Evolutionary conservation across 1,140 invertebrate species (phyloP).

Genomic region (Drosophila sproati): DNA sequence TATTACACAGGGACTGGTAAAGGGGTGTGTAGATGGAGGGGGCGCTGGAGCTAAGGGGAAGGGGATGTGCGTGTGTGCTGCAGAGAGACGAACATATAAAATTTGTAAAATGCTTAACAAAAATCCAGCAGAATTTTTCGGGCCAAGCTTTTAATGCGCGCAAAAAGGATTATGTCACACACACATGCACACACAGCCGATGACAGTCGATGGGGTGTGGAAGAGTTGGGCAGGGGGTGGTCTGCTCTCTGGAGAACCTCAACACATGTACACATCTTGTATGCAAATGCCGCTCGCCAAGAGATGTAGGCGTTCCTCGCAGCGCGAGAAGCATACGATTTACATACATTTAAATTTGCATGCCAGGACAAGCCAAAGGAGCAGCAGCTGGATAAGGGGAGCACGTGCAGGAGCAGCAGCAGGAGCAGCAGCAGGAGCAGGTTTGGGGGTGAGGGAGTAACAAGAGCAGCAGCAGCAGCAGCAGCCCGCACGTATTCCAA

Average conservation of each 20-base stretch:
- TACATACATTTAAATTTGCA: conserved; percentile 67
- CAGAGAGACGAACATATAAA: conserved; percentile 39
- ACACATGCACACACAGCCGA: background rate
- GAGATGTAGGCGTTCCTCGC: conserved; percentile 32
- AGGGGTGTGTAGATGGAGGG: background rate
- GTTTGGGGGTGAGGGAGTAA: background rate
- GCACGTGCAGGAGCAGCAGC: too few species aligned
- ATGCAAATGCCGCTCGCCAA: conserved; percentile 48
- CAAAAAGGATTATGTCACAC: conserved; percentile 62
- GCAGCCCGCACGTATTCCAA: conserved; percentile 51
- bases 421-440: background rate
- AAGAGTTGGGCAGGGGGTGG: too few species aligned
- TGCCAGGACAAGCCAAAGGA: conserved; percentile 22
- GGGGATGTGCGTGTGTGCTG: background rate
- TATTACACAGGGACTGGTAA: background rate
- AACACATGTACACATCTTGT: conserved; percentile 57
- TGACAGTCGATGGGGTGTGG: background rate
- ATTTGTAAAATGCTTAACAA: conserved; percentile 55
- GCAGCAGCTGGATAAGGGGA: background rate
- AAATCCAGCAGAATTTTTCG: conserved; percentile 47
- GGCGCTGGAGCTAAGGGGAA: background rate
- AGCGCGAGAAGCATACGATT: conserved; percentile 57
- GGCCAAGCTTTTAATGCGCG: conserved; percentile 62
- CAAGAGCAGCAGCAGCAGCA: background rate
- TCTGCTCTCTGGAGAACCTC: conserved; percentile 3